Percentiles rank a stretch among this genome's conserved stretches.
phyloP scores from a whole-genome alignment of 2,888 invertebrate species.

The Drosophila meridionalis region DNA sequence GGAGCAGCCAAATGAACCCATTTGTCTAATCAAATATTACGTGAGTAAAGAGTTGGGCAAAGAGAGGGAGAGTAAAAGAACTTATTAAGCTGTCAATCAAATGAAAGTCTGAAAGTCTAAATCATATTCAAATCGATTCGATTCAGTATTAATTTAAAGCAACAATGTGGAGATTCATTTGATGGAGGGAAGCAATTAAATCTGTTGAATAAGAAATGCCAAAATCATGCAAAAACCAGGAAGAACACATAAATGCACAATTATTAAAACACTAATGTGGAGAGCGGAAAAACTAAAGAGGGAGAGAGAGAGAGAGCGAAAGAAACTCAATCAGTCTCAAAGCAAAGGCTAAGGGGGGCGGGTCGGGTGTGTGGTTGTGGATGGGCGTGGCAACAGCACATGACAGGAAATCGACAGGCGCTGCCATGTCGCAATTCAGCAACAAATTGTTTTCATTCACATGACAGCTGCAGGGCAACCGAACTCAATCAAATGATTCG shows the following conservation, averaged over 20 bases:
- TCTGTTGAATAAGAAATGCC: slow-evolving; percentile 20
- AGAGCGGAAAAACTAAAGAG: background rate
- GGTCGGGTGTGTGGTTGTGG: too few relatives aligned
- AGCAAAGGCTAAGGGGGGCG: background rate
- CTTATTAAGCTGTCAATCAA: background rate
- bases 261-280: slow-evolving; percentile 42
- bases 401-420: slow-evolving; percentile 69
- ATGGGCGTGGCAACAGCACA: slow-evolving; percentile 1
- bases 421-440: slow-evolving; percentile 68
- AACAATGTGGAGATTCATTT: slow-evolving; percentile 46
- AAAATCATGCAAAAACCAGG: slow-evolving; percentile 45
- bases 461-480: slow-evolving; percentile 62
- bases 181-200: slow-evolving; percentile 48
- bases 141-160: background rate
- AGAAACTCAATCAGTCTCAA: slow-evolving; percentile 12
- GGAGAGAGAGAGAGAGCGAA: background rate
- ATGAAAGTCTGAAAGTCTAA: background rate
- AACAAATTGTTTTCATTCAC: slow-evolving; percentile 71
- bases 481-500: slow-evolving; percentile 49
- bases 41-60: background rate
- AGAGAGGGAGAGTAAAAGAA: background rate
- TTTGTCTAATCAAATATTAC: background rate
- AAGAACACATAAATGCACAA: slow-evolving; percentile 58
- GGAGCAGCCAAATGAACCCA: background rate
- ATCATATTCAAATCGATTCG: background rate